Base-by-base conservation (phyloP, 2,888 invertebrate genomes). In the Epinotia nisella region DNA sequence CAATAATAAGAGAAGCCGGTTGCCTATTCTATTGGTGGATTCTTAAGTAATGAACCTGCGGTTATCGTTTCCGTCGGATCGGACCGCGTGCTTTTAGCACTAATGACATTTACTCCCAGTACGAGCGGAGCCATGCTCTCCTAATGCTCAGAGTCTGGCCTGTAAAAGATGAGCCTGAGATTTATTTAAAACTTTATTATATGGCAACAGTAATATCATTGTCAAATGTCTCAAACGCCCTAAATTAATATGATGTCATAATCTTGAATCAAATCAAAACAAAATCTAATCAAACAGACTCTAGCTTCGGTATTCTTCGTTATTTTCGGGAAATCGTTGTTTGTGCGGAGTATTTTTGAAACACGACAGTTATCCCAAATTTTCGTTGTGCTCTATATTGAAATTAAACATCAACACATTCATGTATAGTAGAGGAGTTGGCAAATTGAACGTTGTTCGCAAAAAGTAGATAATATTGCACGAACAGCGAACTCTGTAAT, bases 401-500 rank as follows among this genome's bases (percentile, higher is more conserved):
- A 51, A 35, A 17, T 15, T 13, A 41, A 41, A 41, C 41, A 11
- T 10, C 10, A 10, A 41, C 41, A 41, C 9, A 41, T 45, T 41
- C 11, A 10, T 9, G 11, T 41, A 41, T 15, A 15, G 1, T 45
- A 15, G 3, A 45, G 3, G 3, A 61, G 29, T 71, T 65, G 3
- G 19, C 55, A 19, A 45, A 71, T 68, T 56, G 65, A 55, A 60
- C 58, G 39, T 41, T 58, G 51, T 39, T 29, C 45, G 15, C 56
- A 53, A 21, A 53, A 53, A 49, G 29, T 58, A 51, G 21, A 41
- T 21, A 59, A 58, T 15, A 13, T 62, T 76, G 74, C 77, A 77
- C 71, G 68, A 75, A 77, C 75, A 76, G 76, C 71, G 66, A 76
- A 78, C 76, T 77, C 70, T 77, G 75, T 80, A 80, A 81, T 83